Conservation (phyloP, 2,888 invertebrate species). For the Lottia gigantea region DNA sequence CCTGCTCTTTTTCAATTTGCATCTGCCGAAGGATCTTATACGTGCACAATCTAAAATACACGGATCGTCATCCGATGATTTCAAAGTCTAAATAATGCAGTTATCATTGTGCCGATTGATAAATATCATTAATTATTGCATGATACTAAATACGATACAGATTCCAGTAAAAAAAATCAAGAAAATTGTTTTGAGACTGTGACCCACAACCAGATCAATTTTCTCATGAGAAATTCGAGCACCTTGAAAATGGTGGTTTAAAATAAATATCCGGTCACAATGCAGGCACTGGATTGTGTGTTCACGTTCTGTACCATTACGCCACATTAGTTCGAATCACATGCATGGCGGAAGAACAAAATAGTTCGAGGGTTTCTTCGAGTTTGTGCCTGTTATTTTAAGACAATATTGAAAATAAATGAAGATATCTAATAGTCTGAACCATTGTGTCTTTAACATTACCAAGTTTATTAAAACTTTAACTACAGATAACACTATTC, state of each 20-base stretch:
- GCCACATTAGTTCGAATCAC: not conserved
- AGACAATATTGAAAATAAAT: constrained; percentile 1
- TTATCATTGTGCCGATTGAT: too few species aligned
- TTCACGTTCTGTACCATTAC: constrained; percentile 7
- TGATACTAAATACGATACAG: too few species aligned
- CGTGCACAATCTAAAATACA: too few species aligned
- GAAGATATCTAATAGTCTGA: not conserved
- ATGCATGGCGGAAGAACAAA: not conserved
- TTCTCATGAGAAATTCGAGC: constrained; percentile 7
- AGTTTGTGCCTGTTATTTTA: constrained; percentile 8
- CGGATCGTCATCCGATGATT: too few species aligned
- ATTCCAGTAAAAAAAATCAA: too few species aligned
- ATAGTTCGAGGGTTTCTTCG: not conserved
- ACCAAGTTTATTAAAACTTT: not conserved
- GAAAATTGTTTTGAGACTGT: too few species aligned
- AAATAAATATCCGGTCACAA: constrained; percentile 2
- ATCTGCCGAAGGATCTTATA: too few species aligned
- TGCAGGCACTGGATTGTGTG: not conserved
- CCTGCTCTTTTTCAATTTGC: too few species aligned
- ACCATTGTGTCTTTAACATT: not conserved
- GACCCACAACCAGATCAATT: not conserved
- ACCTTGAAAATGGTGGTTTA: not conserved
- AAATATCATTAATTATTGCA: too few species aligned
- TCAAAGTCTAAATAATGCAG: too few species aligned
- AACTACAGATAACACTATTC: not conserved